A percentile compares a stretch with the other conserved stretches of the same genome.
These are phyloP conservation scores for Didymodactylos carnosus DNA, from an alignment of 2,888 invertebrate genomes.

Conservation along the genomic window DNA sequence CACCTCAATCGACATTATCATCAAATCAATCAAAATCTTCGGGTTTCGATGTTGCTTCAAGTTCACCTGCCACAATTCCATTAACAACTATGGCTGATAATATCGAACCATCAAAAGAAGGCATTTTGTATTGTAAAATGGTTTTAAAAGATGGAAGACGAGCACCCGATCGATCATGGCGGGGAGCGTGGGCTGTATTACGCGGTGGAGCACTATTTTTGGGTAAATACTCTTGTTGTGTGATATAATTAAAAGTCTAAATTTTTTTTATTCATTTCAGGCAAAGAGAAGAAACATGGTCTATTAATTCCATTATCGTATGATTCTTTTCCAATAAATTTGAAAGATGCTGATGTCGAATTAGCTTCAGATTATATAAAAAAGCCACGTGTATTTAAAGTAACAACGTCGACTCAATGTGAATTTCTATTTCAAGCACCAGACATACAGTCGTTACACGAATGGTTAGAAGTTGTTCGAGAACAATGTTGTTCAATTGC, in stretches of 20 bases:
- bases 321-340: slow-evolving; percentile 12
- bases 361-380: slow-evolving; percentile 13
- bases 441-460: slow-evolving; percentile 5
- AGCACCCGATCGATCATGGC: slow-evolving; percentile 12
- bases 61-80: not conserved
- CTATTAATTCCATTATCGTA: slow-evolving; percentile 4
- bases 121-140: slow-evolving; percentile 9
- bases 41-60: not conserved
- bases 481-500: not conserved
- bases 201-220: slow-evolving; percentile 8
- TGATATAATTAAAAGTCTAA: too few relatives aligned
- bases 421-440: slow-evolving; percentile 14
- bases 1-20: not conserved
- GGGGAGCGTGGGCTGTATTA: slow-evolving; percentile 13
- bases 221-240: too few relatives aligned
- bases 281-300: slow-evolving; percentile 13
- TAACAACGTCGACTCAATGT: slow-evolving; percentile 5
- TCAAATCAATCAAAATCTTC: not conserved
- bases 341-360: slow-evolving; percentile 5
- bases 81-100: not conserved
- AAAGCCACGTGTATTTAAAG: slow-evolving; percentile 12
- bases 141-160: slow-evolving; percentile 6
- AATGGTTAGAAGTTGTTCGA: slow-evolving; percentile 6
- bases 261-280: too few relatives aligned
- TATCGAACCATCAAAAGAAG: slow-evolving; percentile 9